Evolutionary conservation across 2,888 invertebrate species (phyloP).

Genomic region (Lutraria lutraria): DNA sequence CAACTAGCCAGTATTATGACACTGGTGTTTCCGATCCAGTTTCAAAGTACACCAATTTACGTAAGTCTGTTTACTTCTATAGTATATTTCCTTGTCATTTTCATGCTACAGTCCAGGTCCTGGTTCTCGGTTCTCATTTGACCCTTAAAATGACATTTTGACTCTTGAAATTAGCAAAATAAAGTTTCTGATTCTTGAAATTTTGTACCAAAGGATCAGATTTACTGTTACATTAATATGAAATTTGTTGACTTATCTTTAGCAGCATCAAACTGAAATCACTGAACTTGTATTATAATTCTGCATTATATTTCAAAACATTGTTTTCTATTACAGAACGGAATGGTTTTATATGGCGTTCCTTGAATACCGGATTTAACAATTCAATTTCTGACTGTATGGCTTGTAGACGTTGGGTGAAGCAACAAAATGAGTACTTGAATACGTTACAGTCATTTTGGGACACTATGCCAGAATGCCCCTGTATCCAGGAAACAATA

Average conservation of each 20-base stretch:
- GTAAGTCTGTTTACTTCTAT: slow-evolving; percentile 31
- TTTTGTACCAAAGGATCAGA: no score
- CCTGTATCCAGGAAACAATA: slow-evolving; percentile 14
- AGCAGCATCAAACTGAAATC: no score
- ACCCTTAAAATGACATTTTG: no score
- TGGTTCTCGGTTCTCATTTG: no score
- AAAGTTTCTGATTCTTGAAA: no score
- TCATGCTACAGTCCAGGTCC: no score
- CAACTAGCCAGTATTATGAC: background rate
- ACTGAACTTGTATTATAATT: no score
- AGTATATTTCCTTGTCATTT: no score
- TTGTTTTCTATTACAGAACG: slow-evolving; percentile 20
- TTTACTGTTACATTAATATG: no score
- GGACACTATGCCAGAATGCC: slow-evolving; percentile 27
- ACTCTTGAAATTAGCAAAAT: no score
- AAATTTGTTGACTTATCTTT: no score
- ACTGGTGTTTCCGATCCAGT: slow-evolving; percentile 29
- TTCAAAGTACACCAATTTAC: slow-evolving; percentile 24
- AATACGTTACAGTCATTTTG: background rate
- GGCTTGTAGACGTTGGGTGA: slow-evolving; percentile 31
- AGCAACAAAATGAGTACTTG: background rate
- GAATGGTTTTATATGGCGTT: slow-evolving; percentile 30
- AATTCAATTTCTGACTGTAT: slow-evolving; percentile 28
- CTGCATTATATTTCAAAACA: no score
- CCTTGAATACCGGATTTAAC: slow-evolving; percentile 23